Evolutionary conservation across 2,113 vertebrate species (phyloP).

Genomic region (Microcebus griseorufus): DNA sequence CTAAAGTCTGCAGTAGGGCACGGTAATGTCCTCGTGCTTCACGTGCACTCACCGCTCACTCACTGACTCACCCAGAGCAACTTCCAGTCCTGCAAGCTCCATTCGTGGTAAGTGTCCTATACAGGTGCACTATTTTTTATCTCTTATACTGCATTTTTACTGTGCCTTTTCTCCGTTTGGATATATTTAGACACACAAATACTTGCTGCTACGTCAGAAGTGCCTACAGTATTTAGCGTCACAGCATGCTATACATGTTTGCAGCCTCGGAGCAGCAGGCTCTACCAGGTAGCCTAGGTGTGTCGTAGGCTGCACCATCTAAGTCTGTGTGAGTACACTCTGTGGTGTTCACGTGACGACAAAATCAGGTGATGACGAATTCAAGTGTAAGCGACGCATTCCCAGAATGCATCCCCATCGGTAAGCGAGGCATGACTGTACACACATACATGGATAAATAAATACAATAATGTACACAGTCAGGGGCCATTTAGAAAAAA

Average conservation of each 20-base stretch:
- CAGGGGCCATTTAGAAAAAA: neutral
- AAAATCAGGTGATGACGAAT: neutral
- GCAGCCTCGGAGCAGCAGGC: neutral
- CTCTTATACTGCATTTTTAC: neutral
- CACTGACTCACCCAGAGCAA: neutral
- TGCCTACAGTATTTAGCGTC: neutral
- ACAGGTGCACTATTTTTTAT: neutral
- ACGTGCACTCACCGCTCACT: neutral
- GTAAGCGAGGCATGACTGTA: neutral
- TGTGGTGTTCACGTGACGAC: neutral
- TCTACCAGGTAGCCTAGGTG: neutral
- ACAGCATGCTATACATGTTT: no score
- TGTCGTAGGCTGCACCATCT: neutral
- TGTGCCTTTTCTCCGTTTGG: neutral
- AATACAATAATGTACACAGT: neutral
- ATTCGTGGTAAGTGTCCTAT: neutral
- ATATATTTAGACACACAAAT: neutral
- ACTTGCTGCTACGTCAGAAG: neutral
- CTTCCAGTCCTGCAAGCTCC: neutral
- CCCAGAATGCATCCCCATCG: neutral
- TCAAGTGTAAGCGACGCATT: neutral
- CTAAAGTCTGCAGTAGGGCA: neutral
- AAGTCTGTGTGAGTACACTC: neutral
- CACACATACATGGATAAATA: neutral
- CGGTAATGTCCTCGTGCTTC: neutral